Percentiles rank a stretch among this genome's conserved stretches.
Conservation (phyloP, 1,140 invertebrate genomes). For the Varroa destructor region DNA sequence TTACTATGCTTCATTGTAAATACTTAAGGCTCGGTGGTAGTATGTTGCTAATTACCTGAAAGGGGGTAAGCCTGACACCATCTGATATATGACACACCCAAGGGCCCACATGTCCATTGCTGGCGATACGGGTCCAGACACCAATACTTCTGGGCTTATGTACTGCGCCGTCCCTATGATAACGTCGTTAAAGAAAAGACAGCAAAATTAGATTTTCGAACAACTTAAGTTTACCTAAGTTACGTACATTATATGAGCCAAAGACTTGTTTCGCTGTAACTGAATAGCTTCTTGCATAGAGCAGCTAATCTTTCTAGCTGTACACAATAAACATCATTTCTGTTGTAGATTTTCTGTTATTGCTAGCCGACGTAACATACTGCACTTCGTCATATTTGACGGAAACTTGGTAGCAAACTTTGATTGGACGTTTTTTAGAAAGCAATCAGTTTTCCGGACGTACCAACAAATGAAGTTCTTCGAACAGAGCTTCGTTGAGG, state of each 20-base stretch:
- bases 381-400: too few species aligned
- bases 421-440: background rate
- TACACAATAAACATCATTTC: background rate
- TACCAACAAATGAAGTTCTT: constrained; percentile 36
- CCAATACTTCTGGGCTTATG: constrained; percentile 86
- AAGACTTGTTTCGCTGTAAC: background rate
- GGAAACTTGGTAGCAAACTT: background rate
- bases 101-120: constrained; percentile 88
- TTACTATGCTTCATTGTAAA: too few species aligned
- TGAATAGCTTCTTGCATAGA: constrained; percentile 21
- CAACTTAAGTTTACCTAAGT: too few species aligned
- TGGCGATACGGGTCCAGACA: constrained; percentile 57
- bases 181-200: too few species aligned
- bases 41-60: constrained; percentile 49
- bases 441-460: background rate
- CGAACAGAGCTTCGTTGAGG: constrained; percentile 23
- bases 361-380: too few species aligned
- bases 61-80: constrained; percentile 79
- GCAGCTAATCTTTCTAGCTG: background rate
- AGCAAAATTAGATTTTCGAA: too few species aligned
- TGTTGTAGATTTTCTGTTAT: background rate
- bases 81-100: constrained; percentile 93
- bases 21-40: too few species aligned
- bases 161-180: constrained; percentile 99
- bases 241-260: too few species aligned